Evolutionary conservation across 2,113 vertebrate genomes (phyloP).

Genomic region (Tychaedon coryphoeus): DNA sequence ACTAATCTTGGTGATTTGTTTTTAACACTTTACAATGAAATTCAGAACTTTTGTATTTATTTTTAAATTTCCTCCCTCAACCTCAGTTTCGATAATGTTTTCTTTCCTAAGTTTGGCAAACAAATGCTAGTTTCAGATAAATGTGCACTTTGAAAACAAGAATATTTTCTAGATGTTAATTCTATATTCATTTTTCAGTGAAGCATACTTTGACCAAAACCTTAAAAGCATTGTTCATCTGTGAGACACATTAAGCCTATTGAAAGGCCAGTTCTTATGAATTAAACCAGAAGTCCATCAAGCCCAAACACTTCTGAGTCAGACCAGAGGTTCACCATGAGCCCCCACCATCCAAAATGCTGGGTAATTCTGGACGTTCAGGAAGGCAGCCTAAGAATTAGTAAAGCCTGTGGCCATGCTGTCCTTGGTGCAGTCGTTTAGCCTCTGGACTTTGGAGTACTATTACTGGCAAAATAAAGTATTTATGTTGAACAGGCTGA

Average conservation of each 20-base stretch:
- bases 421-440: neutral
- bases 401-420: neutral
- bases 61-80: neutral
- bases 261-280: neutral
- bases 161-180: neutral
- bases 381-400: neutral
- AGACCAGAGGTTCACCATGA: neutral
- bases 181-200: neutral
- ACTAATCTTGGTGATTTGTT: neutral
- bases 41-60: neutral
- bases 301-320: neutral
- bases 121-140: neutral
- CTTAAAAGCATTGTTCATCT: neutral
- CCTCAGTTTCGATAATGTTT: neutral
- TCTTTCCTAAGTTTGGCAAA: neutral
- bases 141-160: neutral
- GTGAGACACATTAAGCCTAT: neutral
- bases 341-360: accelerated
- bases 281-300: neutral
- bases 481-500: neutral
- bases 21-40: neutral
- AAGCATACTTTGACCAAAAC: neutral
- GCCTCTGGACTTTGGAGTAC: neutral
- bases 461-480: neutral
- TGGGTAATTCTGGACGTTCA: neutral